Base-by-base conservation (phyloP, 1,140 invertebrate genomes). In the Anastrepha ludens region DNA sequence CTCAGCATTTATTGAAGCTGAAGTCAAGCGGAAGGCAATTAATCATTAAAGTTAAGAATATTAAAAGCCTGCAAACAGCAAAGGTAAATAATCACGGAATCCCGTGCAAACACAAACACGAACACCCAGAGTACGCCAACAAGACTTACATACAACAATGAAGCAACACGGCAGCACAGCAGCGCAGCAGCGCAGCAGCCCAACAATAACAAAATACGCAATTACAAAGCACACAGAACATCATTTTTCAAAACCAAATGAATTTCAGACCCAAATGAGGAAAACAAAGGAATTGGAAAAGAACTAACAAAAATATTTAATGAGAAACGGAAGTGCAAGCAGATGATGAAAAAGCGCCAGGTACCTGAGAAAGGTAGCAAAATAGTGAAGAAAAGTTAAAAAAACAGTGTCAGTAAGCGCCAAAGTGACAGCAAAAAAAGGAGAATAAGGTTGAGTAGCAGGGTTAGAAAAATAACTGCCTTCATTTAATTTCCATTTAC, bases 21-120 rank as follows among this genome's bases (percentile, higher is more conserved):
- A 81, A 81, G 74, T 81, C 74, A 81, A 58, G 74, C 74, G 74
- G 74, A 81, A 81, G 47, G 74, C 74, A 81, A 81, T 81, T 81
- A 81, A 81, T 81, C 74, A 55, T 55, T 81, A 81, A 81, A 58
- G 74, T 81, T 81, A 81, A 81, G 74, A 81, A 55, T 81, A 81
- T 81, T 81, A 81, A 81, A 81, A 81, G 20, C 74, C 74, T 58
- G 74, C 47, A 81, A 81, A 58, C 74, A 81, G 20, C 74, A 81
- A 81, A 50, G 74, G 74, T 55, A 81, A 81, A 81, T 81, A 81
- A 44, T 81, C 50, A 55, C 29, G 70, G 44, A 50, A 55, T 8
- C n/a, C 47, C 44, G 44, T 50, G 74, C 74, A 74, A 67, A 39
- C 67, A 74, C 41, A 17, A 74, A 81, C 44, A 81, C 15, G 15